Evolutionary conservation across 2,888 invertebrate genomes (phyloP), one percentile per base, ranked within the genome.

Genomic region (Gandaritis pyraliata): DNA sequence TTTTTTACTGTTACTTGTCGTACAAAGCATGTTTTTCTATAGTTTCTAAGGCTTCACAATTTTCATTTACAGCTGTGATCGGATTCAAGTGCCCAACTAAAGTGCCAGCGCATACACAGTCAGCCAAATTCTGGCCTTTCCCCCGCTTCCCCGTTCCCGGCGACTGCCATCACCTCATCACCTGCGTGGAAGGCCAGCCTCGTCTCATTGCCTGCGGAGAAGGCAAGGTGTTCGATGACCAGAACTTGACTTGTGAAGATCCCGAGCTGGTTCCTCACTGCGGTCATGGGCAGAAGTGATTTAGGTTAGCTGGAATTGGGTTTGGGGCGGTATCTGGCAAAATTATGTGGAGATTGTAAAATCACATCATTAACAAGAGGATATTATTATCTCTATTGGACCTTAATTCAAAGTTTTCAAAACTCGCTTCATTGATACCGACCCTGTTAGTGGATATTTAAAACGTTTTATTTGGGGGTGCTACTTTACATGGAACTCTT

Each of bases 1-100:
- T n/a, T 3, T 23, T 23, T 23, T 23, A 5, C 23, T 23, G 6
- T 5, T 23, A 23, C 23, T 23, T 23, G 1, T 23, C 23, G 23
- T 6, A 6, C 3, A 6, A 23, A 23, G 23, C 23, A 23, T 5
- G 6, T 23, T 23, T 23, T 23, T 1, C 6, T 23, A 23, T 23
- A 23, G 23, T 23, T 23, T 23, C 3, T 23, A 23, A 23, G 6
- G 5, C 23, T 23, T 23, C 2, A 23, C 23, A 23, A 23, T 11
- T 71, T 71, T 63, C 16, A 52, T 73, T 85, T 85, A 65, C 90
- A 96, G 97, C 96, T 75, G 96, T 98, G 61, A 95, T 98, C 65
- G 98, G 98, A 57, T 98, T 98, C 94, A 97, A 97, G 78, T 98
- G 98, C 83, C 98, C 98, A 33, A 94, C 95, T 2, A 96, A 97